A percentile compares a stretch with the other conserved stretches of the same genome.
These are phyloP conservation scores for Callocephalon fimbriatum DNA, from an alignment of 2,113 vertebrate genomes.

Conservation along the genomic window DNA sequence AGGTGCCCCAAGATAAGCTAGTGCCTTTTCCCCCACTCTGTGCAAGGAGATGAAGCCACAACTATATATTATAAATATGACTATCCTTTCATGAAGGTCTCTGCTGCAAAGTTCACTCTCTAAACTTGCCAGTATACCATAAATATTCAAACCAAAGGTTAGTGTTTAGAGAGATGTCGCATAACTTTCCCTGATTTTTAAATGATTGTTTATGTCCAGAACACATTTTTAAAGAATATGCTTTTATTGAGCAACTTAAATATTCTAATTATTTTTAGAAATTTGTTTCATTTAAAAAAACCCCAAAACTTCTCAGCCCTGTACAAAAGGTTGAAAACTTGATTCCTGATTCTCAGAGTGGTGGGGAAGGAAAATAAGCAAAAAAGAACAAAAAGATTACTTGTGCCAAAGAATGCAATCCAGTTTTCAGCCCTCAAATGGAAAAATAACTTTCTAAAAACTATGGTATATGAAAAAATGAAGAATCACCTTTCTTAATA, in stretches of 20 bases:
- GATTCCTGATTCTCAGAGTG: not conserved
- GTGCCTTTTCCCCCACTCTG: not conserved
- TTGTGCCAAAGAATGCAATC: fast-evolving
- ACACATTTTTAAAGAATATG: not conserved
- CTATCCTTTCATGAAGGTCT: not conserved
- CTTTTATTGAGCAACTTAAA: not conserved
- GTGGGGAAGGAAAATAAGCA: fast-evolving
- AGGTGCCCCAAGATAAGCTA: not conserved
- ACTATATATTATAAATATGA: not conserved
- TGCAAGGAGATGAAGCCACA: not conserved
- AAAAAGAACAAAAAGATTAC: fast-evolving
- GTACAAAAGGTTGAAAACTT: not conserved
- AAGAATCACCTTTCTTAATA: not conserved
- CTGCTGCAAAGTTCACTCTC: not conserved
- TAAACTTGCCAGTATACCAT: not conserved
- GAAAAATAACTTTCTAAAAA: not conserved
- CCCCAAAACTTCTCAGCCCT: fast-evolving
- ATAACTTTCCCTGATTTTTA: not conserved
- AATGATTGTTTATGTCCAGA: not conserved
- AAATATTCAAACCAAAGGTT: not conserved
- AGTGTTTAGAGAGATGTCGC: not conserved
- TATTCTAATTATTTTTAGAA: not conserved
- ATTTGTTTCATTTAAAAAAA: not conserved
- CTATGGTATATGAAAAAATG: not conserved
- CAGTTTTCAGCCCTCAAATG: not conserved